Percentiles rank a stretch among this genome's conserved stretches.
phyloP scores from a whole-genome alignment of 1,140 invertebrate genomes.

The Drosophila parvula region DNA sequence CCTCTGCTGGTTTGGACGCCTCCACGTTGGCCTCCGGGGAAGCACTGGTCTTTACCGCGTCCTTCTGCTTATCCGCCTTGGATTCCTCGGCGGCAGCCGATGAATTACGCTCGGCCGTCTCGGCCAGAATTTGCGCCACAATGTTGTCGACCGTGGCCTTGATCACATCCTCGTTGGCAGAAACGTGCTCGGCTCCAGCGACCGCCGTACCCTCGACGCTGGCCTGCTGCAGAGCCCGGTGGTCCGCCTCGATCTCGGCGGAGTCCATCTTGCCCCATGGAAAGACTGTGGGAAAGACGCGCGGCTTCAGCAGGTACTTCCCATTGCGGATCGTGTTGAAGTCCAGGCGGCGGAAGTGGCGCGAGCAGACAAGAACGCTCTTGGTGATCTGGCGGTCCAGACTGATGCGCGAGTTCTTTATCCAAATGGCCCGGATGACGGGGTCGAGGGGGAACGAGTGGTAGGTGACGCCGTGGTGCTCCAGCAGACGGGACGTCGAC shows the following conservation, averaged over 20 bases:
- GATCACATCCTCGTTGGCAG: slow-evolving; percentile 66
- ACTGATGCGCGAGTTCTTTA: slow-evolving; percentile 85
- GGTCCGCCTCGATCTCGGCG: slow-evolving; percentile 65
- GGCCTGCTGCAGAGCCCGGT: slow-evolving; percentile 64
- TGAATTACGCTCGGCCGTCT: slow-evolving; percentile 67
- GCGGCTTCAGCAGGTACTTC: slow-evolving; percentile 85
- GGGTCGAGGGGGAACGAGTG: slow-evolving; percentile 86
- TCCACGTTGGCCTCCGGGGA: not conserved
- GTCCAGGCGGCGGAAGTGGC: slow-evolving; percentile 87
- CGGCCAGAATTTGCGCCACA: slow-evolving; percentile 66
- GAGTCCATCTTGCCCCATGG: slow-evolving; percentile 83
- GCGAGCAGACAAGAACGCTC: slow-evolving; percentile 87
- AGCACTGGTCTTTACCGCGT: not conserved
- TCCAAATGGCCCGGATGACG: slow-evolving; percentile 84
- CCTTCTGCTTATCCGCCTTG: slow-evolving; percentile 31
- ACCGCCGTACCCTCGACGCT: slow-evolving; percentile 38
- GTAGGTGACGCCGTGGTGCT: slow-evolving; percentile 85
- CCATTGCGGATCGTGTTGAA: slow-evolving; percentile 87
- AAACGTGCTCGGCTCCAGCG: slow-evolving; percentile 18
- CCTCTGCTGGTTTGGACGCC: slow-evolving; percentile 10
- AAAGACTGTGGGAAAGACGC: slow-evolving; percentile 84
- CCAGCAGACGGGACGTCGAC: slow-evolving; percentile 79
- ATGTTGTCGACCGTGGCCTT: slow-evolving; percentile 71
- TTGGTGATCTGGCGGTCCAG: slow-evolving; percentile 85
- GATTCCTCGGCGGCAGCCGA: slow-evolving; percentile 28